Percentiles rank a stretch among this genome's conserved stretches.
phyloP scores from a whole-genome alignment of 2,888 invertebrate species.

The Graphium colonna region DNA sequence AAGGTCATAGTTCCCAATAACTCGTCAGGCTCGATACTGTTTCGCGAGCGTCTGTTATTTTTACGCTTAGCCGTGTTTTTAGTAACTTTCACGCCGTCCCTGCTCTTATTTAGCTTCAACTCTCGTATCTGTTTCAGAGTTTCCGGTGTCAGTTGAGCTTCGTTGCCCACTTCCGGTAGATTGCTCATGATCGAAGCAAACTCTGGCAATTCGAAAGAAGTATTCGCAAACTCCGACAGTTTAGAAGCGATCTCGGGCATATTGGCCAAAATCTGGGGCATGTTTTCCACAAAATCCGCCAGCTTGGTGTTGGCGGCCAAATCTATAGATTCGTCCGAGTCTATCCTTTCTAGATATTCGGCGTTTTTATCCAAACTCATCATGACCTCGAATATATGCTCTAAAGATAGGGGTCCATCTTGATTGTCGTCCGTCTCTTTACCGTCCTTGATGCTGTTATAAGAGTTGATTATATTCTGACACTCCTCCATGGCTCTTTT shows the following conservation, averaged over 20 bases:
- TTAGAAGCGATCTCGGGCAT: slow-evolving; percentile 69
- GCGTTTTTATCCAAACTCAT: slow-evolving; percentile 63
- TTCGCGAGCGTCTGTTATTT: slow-evolving; percentile 55
- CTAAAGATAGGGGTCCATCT: slow-evolving; percentile 51
- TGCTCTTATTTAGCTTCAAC: slow-evolving; percentile 57
- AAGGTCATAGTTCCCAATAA: slow-evolving; percentile 55
- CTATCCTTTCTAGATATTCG: slow-evolving; percentile 58
- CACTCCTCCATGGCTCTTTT: slow-evolving; percentile 74
- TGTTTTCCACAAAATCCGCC: slow-evolving; percentile 61
- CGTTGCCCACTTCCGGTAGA: slow-evolving; percentile 59
- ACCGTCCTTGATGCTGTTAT: slow-evolving; percentile 51
- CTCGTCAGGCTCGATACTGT: slow-evolving; percentile 44
- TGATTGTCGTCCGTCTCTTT: slow-evolving; percentile 38
- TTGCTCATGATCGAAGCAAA: slow-evolving; percentile 66
- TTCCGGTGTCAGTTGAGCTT: slow-evolving; percentile 68
- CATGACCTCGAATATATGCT: slow-evolving; percentile 69
- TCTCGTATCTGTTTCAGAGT: slow-evolving; percentile 72
- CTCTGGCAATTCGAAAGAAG: slow-evolving; percentile 63
- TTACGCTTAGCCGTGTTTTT: slow-evolving; percentile 70
- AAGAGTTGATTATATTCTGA: slow-evolving; percentile 69
- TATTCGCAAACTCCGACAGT: slow-evolving; percentile 59
- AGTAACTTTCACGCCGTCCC: slow-evolving; percentile 66
- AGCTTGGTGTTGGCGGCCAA: slow-evolving; percentile 52
- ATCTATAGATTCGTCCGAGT: slow-evolving; percentile 51
- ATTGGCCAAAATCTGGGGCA: slow-evolving; percentile 69